Evolutionary conservation across 2,797 vertebrate species (phyloP), one percentile per base, ranked within the genome.

Genomic region (Anguilla obscura): DNA sequence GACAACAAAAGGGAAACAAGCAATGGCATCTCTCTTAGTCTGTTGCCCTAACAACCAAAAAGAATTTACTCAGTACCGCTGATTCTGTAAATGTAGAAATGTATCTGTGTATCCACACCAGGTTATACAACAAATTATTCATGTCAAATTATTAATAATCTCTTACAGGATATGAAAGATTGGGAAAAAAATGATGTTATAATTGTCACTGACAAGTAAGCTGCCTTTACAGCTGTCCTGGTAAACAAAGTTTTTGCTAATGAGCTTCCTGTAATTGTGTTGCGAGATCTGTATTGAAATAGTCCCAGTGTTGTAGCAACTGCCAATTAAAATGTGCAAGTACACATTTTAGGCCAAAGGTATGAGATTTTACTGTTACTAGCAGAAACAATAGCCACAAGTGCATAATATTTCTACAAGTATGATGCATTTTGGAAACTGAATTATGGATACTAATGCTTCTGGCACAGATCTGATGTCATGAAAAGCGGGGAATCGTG

Each of bases 1-100:
- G 24, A 21, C 45, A 82, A n/a, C 40, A n/a, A 48, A 24, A 52
- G 10, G 56, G 4, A 27, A 84, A 18, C n/a, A 84, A 30, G 48
- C 50, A 50, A 45, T 27, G n/a, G 52, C 7, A 30, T 84, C 10
- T 30, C 48, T 56, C 24, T 48, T 1, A 9, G 40, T n/a, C 79
- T 48, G 82, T 84, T 27, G 82, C n/a, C 82, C n/a, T 84, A 84
- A 56, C 82, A 27, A 54, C 82, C 48, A 14, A 56, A 84, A 54
- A 1, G n/a, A 56, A 56, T 84, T 56, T 54, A 1, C 18, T 48
- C 27, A 21, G 5, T 50, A 8, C 40, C 0, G 45, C 24, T 21
- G 45, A 79, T 79, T 36, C 3, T 40, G 79, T 48, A 9, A 48
- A 82, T 50, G 40, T 27, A 84, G 45, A 24, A n/a, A 24, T 30